These are phyloP conservation scores for Lepidochrysops patricia DNA, from an alignment of 2,888 invertebrate genomes.

Conservation along the genomic window DNA sequence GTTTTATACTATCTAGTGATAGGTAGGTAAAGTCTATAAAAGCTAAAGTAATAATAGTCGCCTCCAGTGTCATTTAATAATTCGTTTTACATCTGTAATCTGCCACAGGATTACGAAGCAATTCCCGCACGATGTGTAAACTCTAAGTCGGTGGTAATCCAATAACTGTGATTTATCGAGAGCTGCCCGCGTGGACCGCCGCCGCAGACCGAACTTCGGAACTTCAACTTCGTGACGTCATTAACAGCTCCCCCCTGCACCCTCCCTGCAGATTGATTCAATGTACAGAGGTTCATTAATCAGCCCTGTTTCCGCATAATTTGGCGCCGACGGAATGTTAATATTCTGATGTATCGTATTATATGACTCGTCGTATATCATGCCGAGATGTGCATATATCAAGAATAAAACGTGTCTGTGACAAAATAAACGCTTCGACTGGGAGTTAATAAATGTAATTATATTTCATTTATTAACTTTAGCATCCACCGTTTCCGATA, in stretches of 20 bases:
- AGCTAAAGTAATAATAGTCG: no score
- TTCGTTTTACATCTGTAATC: background rate
- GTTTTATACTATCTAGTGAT: background rate
- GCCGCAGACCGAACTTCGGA: background rate
- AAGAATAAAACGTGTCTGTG: background rate
- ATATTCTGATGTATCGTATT: background rate
- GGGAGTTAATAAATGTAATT: no score
- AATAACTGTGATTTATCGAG: slow-evolving; percentile 1
- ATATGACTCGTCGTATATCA: background rate
- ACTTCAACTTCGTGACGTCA: background rate
- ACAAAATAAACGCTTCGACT: no score
- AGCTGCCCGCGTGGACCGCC: background rate
- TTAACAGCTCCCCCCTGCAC: background rate
- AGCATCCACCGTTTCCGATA: no score
- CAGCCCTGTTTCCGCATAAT: background rate
- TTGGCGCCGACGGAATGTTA: background rate
- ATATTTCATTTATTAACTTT: background rate
- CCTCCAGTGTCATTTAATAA: no score
- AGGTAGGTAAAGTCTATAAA: no score
- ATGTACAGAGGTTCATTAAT: background rate
- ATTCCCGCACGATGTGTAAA: background rate
- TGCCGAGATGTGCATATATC: background rate
- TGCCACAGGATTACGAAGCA: no score
- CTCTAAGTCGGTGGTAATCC: background rate
- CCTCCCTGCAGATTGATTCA: background rate